Evolutionary conservation across 2,888 invertebrate species (phyloP), one percentile per base, ranked within the genome.

Genomic region (Pomacea canaliculata): DNA sequence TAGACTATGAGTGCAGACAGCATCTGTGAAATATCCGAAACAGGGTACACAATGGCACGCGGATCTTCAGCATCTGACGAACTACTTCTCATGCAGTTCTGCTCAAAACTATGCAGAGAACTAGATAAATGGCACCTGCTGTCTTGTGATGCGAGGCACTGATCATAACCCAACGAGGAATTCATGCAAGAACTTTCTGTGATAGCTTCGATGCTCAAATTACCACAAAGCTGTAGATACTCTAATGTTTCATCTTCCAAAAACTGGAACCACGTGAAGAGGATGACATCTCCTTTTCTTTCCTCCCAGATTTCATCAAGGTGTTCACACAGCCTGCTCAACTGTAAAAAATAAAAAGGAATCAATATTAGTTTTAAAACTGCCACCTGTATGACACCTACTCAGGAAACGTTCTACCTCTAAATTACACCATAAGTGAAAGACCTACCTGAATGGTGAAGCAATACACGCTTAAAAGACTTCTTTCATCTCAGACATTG

Each of bases 251-350:
- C 92, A 37, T 92, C 91, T 82, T 92, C 92, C 1, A 93, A 86
- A 82, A 93, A 93, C 56, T 91, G 91, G 71, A 91, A 91, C 93
- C 93, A 93, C 19, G 87, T 86, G 82, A 91, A 93, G 10, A 93
- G 86, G 60, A 93, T 90, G 56, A 92, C 93, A 80, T 90, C 89
- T 4, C 92, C 92, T 78, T 88, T 83, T 80, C 91, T 92, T 73
- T 92, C 92, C 65, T 90, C 87, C 93, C 93, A 93, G 0, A 93
- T 83, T n/a, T 88, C 81, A 81, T 93, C 93, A 69, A 93, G 86
- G 79, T 92, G 91, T 65, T 88, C 86, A 81, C 93, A 92, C 49
- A 93, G 83, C 76, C 86, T 86, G 1, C 88, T 86, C 19, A 92
- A 79, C 91, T 92, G 83, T 37, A 86, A 84, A 73, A 81, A 76